phyloP scores from a whole-genome alignment of 2,888 invertebrate genomes.

The Cheilosia vernalis region DNA sequence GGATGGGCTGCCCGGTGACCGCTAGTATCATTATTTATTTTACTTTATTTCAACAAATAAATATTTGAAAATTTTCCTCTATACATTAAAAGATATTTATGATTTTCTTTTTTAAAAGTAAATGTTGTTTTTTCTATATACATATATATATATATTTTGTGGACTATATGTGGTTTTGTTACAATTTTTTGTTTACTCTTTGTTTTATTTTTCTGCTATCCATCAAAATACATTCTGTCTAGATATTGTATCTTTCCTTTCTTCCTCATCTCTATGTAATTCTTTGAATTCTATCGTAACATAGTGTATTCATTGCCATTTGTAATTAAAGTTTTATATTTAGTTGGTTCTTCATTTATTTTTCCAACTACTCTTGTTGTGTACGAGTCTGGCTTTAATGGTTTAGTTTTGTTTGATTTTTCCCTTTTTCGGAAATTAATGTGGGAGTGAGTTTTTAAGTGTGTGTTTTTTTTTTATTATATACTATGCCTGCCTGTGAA shows the following conservation, averaged over 20 bases:
- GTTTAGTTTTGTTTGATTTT: slow-evolving; percentile 42
- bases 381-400: slow-evolving; percentile 75
- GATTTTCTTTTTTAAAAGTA: slow-evolving; percentile 64
- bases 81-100: slow-evolving; percentile 69
- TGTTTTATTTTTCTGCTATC: slow-evolving; percentile 63
- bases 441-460: slow-evolving; percentile 71
- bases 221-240: slow-evolving; percentile 50
- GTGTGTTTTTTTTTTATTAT: slow-evolving; percentile 37
- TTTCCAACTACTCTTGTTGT: slow-evolving; percentile 62
- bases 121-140: slow-evolving; percentile 68
- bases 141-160: slow-evolving; percentile 66
- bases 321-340: slow-evolving; percentile 48
- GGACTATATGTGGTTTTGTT: slow-evolving; percentile 64
- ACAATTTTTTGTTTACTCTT: slow-evolving; percentile 30
- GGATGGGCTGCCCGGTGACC: slow-evolving; percentile 84
- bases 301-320: slow-evolving; percentile 68
- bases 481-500: slow-evolving; percentile 69
- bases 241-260: slow-evolving; percentile 67
- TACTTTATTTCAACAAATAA: slow-evolving; percentile 79
- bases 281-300: slow-evolving; percentile 58
- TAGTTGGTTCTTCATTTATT: slow-evolving; percentile 18
- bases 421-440: slow-evolving; percentile 40
- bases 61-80: slow-evolving; percentile 78
- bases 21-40: slow-evolving; percentile 81
- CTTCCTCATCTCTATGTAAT: slow-evolving; percentile 67